These are phyloP conservation scores for Cataglyphis livida DNA, from an alignment of 2,888 invertebrate species.

Conservation along the genomic window DNA sequence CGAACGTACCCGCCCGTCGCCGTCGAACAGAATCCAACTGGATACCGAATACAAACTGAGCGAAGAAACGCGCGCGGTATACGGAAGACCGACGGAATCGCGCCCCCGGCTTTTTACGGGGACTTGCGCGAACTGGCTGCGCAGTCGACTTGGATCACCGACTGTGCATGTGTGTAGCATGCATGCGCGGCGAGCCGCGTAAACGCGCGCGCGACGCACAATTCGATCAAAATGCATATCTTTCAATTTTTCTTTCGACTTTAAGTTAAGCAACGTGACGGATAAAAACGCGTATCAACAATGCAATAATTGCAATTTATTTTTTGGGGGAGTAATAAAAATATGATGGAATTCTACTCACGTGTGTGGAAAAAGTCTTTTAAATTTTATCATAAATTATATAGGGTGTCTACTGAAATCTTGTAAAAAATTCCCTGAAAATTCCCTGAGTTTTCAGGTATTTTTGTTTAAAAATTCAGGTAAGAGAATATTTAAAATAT, in stretches of 20 bases:
- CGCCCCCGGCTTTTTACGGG: constrained; percentile 81
- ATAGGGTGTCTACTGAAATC: too few species aligned
- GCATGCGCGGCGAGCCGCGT: constrained; percentile 41
- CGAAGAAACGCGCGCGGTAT: constrained; percentile 75
- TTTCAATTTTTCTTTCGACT: constrained; percentile 1
- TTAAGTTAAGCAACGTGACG: neutral
- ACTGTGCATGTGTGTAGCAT: neutral
- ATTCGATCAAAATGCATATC: neutral
- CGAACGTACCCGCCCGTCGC: constrained; percentile 59
- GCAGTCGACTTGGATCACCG: constrained; percentile 57
- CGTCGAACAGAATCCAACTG: constrained; percentile 66
- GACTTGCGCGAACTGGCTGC: constrained; percentile 79
- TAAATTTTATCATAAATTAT: neutral
- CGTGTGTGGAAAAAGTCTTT: neutral
- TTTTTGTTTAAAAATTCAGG: too few species aligned
- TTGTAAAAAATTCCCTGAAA: too few species aligned
- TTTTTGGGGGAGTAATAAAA: neutral
- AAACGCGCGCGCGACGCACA: neutral
- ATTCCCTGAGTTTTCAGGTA: too few species aligned
- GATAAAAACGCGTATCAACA: neutral
- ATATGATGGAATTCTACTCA: neutral
- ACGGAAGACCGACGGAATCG: constrained; percentile 79
- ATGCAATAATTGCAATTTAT: neutral
- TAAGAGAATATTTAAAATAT: too few species aligned
- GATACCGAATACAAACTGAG: constrained; percentile 79